Evolutionary conservation across 2,888 invertebrate species (phyloP).

Genomic region (Plebejus argus): DNA sequence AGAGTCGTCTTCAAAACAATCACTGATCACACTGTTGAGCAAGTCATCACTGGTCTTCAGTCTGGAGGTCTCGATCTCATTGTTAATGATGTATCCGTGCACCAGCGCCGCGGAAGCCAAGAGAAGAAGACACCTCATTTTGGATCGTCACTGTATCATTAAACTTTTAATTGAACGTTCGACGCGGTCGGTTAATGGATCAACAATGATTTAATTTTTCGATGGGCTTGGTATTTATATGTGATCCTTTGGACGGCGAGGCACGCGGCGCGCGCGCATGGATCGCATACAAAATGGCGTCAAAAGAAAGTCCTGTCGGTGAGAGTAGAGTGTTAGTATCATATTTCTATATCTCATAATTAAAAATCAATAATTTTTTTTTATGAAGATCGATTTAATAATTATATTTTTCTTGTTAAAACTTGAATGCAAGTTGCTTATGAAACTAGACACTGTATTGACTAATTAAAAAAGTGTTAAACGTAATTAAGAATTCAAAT

Average conservation of each 20-base stretch:
- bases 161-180: conserved; percentile 74
- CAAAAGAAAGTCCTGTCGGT: conserved; percentile 76
- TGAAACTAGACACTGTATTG: background rate
- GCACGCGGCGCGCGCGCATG: conserved; percentile 67
- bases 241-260: conserved; percentile 79
- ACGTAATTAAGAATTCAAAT: background rate
- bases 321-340: conserved; percentile 62
- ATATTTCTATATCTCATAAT: conserved; percentile 33
- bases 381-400: background rate
- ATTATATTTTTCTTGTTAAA: background rate
- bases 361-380: background rate
- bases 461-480: background rate
- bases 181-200: conserved; percentile 72
- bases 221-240: conserved; percentile 86
- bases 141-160: conserved; percentile 70
- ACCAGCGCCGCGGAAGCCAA: conserved; percentile 76
- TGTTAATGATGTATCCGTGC: conserved; percentile 74
- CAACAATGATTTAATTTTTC: conserved; percentile 81
- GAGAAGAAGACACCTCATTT: conserved; percentile 78
- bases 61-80: conserved; percentile 78
- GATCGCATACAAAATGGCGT: conserved; percentile 64
- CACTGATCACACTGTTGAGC: conserved; percentile 85
- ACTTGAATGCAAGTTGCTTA: background rate
- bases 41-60: conserved; percentile 85
- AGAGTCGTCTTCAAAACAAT: conserved; percentile 85